phyloP scores from a whole-genome alignment of 2,888 invertebrate species.

The Eubasilissa splendida region DNA sequence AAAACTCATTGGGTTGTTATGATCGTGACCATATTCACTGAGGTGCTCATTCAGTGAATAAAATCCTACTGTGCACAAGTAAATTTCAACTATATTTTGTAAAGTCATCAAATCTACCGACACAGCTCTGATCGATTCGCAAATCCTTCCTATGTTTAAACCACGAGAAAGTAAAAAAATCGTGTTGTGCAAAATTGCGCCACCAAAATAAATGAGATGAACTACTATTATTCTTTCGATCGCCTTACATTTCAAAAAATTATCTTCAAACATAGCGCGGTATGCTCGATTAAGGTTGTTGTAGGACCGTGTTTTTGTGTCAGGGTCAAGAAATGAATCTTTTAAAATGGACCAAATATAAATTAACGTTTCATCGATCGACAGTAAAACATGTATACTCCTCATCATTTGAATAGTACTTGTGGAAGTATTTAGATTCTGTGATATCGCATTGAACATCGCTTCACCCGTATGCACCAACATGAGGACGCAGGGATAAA shows the following conservation, averaged over 20 bases:
- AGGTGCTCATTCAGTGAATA: not conserved
- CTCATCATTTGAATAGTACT: not conserved
- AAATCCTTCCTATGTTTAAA: not conserved
- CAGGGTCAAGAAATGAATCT: not conserved
- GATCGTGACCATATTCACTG: not conserved
- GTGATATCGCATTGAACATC: not conserved
- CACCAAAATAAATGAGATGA: not conserved
- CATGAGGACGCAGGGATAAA: not conserved
- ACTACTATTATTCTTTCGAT: not conserved
- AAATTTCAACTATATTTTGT: conserved; percentile 13
- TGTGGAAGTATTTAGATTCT: too few relatives aligned
- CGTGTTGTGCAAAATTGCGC: not conserved
- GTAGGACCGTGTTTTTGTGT: conserved; percentile 6
- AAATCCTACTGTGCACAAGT: conserved; percentile 3
- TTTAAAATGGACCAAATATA: not conserved
- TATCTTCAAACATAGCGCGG: not conserved
- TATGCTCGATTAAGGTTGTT: not conserved
- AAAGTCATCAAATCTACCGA: conserved; percentile 1
- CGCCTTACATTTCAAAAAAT: conserved; percentile 10
- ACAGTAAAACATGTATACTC: not conserved
- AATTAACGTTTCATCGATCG: not conserved
- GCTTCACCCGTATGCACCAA: not conserved
- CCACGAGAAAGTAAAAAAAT: not conserved
- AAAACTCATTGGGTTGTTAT: not conserved
- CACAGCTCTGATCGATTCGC: not conserved